These are phyloP conservation scores for Pangasius macronema DNA, from an alignment of 2,797 vertebrate species.

Conservation along the genomic window DNA sequence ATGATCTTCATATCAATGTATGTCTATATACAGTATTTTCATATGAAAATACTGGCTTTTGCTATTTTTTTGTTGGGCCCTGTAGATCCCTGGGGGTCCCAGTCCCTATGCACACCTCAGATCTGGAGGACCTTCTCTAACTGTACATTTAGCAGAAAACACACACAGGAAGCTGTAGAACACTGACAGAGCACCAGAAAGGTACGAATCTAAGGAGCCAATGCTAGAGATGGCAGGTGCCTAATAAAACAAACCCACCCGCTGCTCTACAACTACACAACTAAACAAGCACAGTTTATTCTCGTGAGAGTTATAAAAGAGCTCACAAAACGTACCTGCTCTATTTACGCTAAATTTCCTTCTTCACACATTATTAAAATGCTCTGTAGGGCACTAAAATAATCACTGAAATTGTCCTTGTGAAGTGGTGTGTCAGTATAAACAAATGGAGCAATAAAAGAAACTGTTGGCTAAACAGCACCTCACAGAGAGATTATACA, in stretches of 20 bases:
- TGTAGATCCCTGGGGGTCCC: too few relatives aligned
- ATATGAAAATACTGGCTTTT: not conserved
- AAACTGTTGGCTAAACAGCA: slow-evolving; percentile 42
- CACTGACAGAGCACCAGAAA: slow-evolving; percentile 14
- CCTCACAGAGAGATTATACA: slow-evolving; percentile 39
- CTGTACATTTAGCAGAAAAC: not conserved
- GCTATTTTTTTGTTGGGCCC: not conserved
- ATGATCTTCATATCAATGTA: not conserved
- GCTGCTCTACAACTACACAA: slow-evolving; percentile 40
- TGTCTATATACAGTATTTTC: not conserved
- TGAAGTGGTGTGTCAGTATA: slow-evolving; percentile 50
- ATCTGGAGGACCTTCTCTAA: not conserved
- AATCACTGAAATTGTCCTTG: slow-evolving; percentile 46
- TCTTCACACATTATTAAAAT: slow-evolving; percentile 43
- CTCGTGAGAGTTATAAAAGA: slow-evolving; percentile 39
- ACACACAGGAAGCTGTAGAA: not conserved
- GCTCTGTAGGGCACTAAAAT: slow-evolving; percentile 44
- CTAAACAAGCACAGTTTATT: slow-evolving; percentile 47
- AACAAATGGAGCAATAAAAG: slow-evolving; percentile 37
- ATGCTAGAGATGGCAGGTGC: slow-evolving; percentile 32
- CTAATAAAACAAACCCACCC: slow-evolving; percentile 44
- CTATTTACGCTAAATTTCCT: slow-evolving; percentile 41
- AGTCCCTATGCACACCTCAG: not conserved
- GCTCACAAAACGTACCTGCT: slow-evolving; percentile 35
- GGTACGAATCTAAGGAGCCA: slow-evolving; percentile 10